Conservation (phyloP, 2,797 vertebrate genomes). For the Catamblyrhynchus diadema region DNA sequence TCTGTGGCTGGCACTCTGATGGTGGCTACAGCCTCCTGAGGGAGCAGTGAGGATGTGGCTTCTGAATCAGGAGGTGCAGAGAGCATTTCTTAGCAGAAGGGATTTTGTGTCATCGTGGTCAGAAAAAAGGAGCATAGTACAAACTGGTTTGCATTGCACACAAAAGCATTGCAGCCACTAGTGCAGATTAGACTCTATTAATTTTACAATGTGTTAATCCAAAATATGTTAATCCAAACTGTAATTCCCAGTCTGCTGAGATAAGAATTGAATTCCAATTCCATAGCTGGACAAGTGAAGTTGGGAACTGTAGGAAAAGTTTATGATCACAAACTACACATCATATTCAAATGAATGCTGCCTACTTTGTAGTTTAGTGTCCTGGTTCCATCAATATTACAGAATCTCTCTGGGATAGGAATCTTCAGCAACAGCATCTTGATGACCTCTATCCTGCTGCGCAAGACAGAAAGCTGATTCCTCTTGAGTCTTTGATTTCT, state of each 20-base stretch:
- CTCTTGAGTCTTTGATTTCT: not conserved
- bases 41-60: not conserved
- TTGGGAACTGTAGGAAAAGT: not conserved
- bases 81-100: not conserved
- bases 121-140: not conserved
- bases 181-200: not conserved
- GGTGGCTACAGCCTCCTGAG: not conserved
- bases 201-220: not conserved
- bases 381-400: not conserved
- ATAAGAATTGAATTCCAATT: not conserved
- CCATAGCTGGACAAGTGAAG: not conserved
- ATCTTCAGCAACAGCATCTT: not conserved
- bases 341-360: not conserved
- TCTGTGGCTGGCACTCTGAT: accelerated
- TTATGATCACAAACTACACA: not conserved
- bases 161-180: not conserved
- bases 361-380: not conserved
- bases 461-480: not conserved
- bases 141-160: not conserved
- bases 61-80: not conserved
- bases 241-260: not conserved
- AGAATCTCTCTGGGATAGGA: not conserved
- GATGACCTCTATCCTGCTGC: accelerated
- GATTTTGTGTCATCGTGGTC: not conserved
- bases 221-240: not conserved